Evolutionary conservation across 1,140 invertebrate genomes (phyloP).

Genomic region (Leguminivora glycinivorella): DNA sequence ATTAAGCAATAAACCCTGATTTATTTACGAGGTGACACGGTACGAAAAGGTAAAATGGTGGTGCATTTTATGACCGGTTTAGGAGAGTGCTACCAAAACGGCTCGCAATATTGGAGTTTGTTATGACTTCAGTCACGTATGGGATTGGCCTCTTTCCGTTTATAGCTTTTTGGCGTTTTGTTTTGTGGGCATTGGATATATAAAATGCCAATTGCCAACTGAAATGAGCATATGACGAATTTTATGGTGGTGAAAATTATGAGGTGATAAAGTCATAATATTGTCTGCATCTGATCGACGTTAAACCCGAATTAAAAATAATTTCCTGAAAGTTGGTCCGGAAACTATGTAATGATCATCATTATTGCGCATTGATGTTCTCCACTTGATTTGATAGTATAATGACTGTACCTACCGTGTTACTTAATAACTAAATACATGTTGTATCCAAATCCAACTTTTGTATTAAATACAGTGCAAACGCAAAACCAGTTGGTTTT

Average conservation of each 20-base stretch:
- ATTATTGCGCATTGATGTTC: no score
- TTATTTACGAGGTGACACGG: constrained; percentile 49
- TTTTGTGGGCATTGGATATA: constrained; percentile 14
- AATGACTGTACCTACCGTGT: no score
- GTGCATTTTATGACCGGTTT: constrained; percentile 47
- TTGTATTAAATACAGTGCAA: no score
- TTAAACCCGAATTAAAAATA: no score
- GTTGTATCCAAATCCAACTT: no score
- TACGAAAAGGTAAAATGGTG: constrained; percentile 40
- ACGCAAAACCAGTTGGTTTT: no score
- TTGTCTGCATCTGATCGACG: not conserved
- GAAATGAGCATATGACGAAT: constrained; percentile 15
- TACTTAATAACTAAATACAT: no score
- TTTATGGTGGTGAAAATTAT: not conserved
- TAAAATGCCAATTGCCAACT: constrained; percentile 14
- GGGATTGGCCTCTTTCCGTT: constrained; percentile 23
- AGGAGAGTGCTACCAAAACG: constrained; percentile 53
- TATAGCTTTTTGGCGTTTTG: constrained; percentile 23
- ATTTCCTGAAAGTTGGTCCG: no score
- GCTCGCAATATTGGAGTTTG: constrained; percentile 51
- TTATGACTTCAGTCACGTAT: constrained; percentile 67
- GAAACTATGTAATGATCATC: no score
- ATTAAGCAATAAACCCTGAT: constrained; percentile 9
- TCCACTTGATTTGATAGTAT: no score
- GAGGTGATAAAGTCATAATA: constrained; percentile 9